phyloP scores from a whole-genome alignment of 2,888 invertebrate species.

The Junonia oenone region DNA sequence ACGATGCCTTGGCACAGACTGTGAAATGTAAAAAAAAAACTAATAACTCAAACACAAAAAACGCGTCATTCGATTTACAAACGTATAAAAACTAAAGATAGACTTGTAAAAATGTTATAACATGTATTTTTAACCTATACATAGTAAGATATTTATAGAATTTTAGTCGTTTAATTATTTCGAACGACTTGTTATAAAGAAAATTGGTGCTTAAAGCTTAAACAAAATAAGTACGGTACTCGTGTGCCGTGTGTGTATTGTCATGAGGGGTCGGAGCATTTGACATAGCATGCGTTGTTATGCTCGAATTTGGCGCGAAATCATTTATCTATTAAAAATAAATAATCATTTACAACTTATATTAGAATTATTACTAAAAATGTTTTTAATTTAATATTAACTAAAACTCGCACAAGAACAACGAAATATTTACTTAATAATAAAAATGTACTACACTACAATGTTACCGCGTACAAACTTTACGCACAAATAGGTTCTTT shows the following conservation, averaged over 20 bases:
- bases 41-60: conserved; percentile 11
- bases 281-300: conserved; percentile 79
- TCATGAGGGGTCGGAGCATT: conserved; percentile 70
- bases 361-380: too few relatives aligned
- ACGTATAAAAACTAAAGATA: conserved; percentile 63
- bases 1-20: conserved; percentile 18
- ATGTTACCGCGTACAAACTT: conserved; percentile 33
- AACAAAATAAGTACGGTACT: conserved; percentile 66
- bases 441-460: conserved; percentile 32
- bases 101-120: conserved; percentile 79
- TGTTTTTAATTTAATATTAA: not conserved
- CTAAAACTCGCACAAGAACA: not conserved
- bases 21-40: conserved; percentile 22
- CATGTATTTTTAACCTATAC: conserved; percentile 79
- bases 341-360: not conserved
- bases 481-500: not conserved
- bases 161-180: conserved; percentile 80
- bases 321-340: conserved; percentile 35
- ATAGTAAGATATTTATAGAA: conserved; percentile 80
- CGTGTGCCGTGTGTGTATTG: conserved; percentile 69
- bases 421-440: conserved; percentile 10
- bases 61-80: conserved; percentile 36
- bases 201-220: conserved; percentile 80
- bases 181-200: conserved; percentile 80
- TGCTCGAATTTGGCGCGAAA: conserved; percentile 52